Base-by-base conservation (phyloP, 2,113 vertebrate species). In the Choloepus hoffmanni region DNA sequence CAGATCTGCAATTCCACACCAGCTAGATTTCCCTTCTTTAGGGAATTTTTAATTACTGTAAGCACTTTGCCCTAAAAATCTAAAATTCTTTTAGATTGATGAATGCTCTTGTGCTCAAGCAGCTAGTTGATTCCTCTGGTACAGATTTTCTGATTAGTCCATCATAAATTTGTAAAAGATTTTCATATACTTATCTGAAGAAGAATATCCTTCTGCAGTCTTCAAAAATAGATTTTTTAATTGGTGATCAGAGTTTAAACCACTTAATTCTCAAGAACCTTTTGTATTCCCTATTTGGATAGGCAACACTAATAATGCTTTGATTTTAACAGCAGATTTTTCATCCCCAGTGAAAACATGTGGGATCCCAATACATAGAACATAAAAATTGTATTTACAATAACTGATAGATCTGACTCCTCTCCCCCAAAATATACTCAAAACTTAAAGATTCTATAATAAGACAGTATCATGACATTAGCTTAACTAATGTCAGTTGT, bases 191-290 rank as follows among this genome's bases (percentile, higher is more conserved):
- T 15, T 18, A 7, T 11, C 24, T 91, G 58, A 43, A 65, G 73
- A 88, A 63, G 70, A 96, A 79, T 5, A 30, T 30, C 13, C 19
- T 74, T 83, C 53, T 83, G n/a, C 72, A 84, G 87, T 78, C 63
- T 90, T 96, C 26, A 90, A 45, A 90, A 87, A 50, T 28, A 30
- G 33, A 82, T 65, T 53, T 85, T 84, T 90, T 24, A 58, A 48
- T 53, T 89, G n/a, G 11, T 79, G 30, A 81, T 58, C 11, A 24
- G 43, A 50, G 23, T 11, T 65, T 65, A 65, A 65, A 30, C 63
- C 28, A 63, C 62, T 85, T 84, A 85, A 76, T 68, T 92, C 18
- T 43, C 40, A 85, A 18, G 16, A 93, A 72, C 4, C 7, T 82
- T 86, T 83, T 68, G 23, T 62, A 62, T 73, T 93, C 55, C 48